These are phyloP conservation scores for Drosophila murphyi DNA, from an alignment of 1,140 invertebrate genomes.

Conservation along the genomic window DNA sequence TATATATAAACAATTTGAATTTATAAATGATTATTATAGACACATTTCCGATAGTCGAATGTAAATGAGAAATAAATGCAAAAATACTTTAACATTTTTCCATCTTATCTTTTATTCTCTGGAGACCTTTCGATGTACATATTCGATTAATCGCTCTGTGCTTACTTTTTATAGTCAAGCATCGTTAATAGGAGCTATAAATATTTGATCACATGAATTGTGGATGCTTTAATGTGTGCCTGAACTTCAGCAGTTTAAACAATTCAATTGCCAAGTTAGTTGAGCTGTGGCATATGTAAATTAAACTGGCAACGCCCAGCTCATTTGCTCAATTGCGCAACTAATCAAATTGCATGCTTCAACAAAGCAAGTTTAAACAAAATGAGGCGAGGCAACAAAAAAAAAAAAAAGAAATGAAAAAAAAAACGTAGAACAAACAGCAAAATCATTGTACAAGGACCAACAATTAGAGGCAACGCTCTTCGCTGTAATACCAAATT, in stretches of 20 bases:
- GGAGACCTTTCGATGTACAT: neutral
- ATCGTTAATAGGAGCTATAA: neutral
- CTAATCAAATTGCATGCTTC: constrained; percentile 48
- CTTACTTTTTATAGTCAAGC: neutral
- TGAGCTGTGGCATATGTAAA: constrained; percentile 32
- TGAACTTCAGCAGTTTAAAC: neutral
- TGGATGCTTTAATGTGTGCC: neutral
- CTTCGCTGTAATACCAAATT: constrained; percentile 76
- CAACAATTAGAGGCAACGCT: constrained; percentile 70
- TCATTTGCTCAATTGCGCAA: constrained; percentile 47
- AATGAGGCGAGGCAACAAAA: constrained; percentile 39
- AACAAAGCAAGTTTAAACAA: constrained; percentile 7
- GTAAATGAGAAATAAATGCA: neutral
- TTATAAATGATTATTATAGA: neutral
- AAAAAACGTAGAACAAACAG: constrained; percentile 49
- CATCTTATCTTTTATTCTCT: neutral
- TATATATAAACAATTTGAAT: too few relatives aligned
- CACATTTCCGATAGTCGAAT: neutral
- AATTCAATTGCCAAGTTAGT: constrained; percentile 45
- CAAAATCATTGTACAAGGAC: constrained; percentile 65
- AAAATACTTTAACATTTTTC: neutral
- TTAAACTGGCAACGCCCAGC: constrained; percentile 44
- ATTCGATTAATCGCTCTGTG: neutral
- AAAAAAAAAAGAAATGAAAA: constrained; percentile 49
- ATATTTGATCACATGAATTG: neutral